Evolutionary conservation across 1,140 invertebrate species (phyloP), one percentile per base, ranked within the genome.

Genomic region (Heliothis virescens): DNA sequence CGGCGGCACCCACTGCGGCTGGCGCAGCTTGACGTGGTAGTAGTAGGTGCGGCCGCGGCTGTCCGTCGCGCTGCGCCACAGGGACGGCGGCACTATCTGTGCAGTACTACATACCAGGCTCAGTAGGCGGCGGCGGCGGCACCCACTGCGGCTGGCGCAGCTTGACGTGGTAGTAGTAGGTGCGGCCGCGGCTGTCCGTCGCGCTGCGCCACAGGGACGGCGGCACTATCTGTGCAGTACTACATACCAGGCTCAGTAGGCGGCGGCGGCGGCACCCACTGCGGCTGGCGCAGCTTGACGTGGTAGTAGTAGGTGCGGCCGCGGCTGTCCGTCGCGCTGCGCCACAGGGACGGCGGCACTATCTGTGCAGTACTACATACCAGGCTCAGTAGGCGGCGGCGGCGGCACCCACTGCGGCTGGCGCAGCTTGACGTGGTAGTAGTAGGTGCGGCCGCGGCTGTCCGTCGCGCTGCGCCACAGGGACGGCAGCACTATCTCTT

Each of bases 261-360:
- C n/a, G 82, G 94, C 34, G 80, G 86, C 0, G 98, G 98, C 34
- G 98, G 97, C 78, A 97, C 95, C 98, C 98, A 99, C 89, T 99
- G 98, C 2, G 98, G 96, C 86, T 97, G 95, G 74, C 98, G 96
- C 29, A 97, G 96, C 83, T 97, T 97, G 0, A 97, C 95, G 91
- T 99, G 98, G 92, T 99, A 99, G 94, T 99, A 99, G 91, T 99
- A 99, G 0, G 96, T 96, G 79, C 98, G 95, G 1, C 98, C 98
- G 59, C 98, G 96, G 18, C 95, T 88, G 91, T 99, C 98, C 60
- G 96, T 96, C 0, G 97, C 97, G 85, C 96, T 97, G 86, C 98
- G 97, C 98, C 98, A 99, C 88, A 97, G 96, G 0, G 97, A 26
- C 21, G 2, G 21, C 21, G 2, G 21, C 21, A 26, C n/a, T 15